Percentiles rank a stretch among this genome's conserved stretches.
Conservation (phyloP, 2,888 invertebrate genomes). For the Napeogenes inachia region DNA sequence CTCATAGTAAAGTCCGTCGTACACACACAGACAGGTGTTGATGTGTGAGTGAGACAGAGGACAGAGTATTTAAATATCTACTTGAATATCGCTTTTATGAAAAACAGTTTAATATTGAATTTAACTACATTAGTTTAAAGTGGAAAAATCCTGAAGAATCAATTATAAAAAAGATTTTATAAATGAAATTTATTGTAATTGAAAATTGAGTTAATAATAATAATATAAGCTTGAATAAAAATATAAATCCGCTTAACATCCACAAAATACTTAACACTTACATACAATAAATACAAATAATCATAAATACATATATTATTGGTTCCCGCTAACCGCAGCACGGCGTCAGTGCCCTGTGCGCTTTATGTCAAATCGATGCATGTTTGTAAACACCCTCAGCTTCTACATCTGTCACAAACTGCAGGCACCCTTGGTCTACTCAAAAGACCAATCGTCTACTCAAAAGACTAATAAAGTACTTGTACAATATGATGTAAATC, state of each 20-base stretch:
- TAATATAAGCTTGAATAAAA: no score
- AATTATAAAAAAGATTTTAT: no score
- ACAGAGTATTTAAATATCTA: slow-evolving; percentile 7
- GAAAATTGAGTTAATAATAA: no score
- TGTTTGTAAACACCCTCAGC: slow-evolving; percentile 69
- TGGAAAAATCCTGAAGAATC: no score
- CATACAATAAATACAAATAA: slow-evolving; percentile 9
- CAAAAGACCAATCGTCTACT: slow-evolving; percentile 3
- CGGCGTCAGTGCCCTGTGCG: slow-evolving; percentile 11
- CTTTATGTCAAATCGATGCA: slow-evolving; percentile 77
- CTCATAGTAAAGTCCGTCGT: slow-evolving; percentile 60
- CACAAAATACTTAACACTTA: no score
- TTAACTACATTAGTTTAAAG: no score
- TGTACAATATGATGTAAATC: no score
- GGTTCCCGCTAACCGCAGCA: slow-evolving; percentile 9
- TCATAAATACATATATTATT: slow-evolving; percentile 1
- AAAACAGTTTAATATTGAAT: no score
- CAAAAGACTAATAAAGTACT: not conserved
- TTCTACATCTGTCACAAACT: slow-evolving; percentile 34
- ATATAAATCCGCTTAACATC: no score
- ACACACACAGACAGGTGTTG: slow-evolving; percentile 44
- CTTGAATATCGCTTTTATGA: not conserved
- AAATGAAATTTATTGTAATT: no score
- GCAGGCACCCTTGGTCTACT: slow-evolving; percentile 19
- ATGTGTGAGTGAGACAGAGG: slow-evolving; percentile 21